phyloP scores from a whole-genome alignment of 2,113 vertebrate species.

The Donacobius atricapilla region DNA sequence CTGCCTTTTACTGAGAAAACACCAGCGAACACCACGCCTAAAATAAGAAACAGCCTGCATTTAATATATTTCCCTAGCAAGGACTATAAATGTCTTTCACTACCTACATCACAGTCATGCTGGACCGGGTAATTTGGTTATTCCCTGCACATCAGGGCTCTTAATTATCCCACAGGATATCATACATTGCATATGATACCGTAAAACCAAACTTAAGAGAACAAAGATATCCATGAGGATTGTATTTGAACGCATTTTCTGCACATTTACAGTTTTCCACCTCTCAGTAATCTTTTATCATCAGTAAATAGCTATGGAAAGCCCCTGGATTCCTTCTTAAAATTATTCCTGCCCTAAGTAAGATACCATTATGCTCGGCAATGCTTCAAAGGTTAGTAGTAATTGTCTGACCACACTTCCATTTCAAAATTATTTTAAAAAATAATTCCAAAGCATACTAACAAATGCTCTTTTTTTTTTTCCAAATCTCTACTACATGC shows the following conservation, averaged over 20 bases:
- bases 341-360: neutral
- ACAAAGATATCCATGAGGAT: neutral
- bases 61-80: neutral
- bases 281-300: neutral
- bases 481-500: neutral
- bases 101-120: neutral
- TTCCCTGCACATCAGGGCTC: neutral
- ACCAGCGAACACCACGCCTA: accelerated
- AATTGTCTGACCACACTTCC: neutral
- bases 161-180: neutral
- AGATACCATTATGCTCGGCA: neutral
- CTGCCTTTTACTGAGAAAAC: neutral
- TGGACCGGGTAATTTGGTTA: neutral
- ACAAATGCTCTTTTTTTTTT: neutral
- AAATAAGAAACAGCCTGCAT: neutral
- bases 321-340: neutral
- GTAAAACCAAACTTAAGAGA: neutral
- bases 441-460: neutral
- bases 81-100: neutral
- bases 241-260: neutral
- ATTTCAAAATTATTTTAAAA: neutral
- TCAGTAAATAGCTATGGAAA: neutral
- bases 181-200: neutral
- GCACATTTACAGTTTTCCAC: neutral
- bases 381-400: neutral